Evolutionary conservation across 2,888 invertebrate species (phyloP), one percentile per base, ranked within the genome.

Genomic region (Reticulitermes lucifugus): DNA sequence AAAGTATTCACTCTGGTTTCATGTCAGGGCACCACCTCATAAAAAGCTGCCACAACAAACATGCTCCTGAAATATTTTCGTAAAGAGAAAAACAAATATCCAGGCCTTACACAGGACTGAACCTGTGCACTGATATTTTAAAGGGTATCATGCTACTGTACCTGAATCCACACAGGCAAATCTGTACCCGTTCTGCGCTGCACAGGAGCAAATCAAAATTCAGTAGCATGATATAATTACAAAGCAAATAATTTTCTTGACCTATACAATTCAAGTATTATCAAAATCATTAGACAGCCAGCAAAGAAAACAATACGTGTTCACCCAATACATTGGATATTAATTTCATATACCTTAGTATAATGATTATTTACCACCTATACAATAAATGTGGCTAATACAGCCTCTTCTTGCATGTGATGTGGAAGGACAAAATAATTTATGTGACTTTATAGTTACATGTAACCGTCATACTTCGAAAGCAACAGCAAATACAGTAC

Each of bases 151-250:
- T 77, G 77, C 77, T n/a, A 77, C 77, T 46, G 46, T 77, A 77
- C 77, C 77, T 77, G 77, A 77, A 77, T 77, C 77, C 77, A 77
- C n/a, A 22, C 77, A 25, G 43, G 43, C n/a, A 77, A 77, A 46
- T 77, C 77, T 41, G 77, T n/a, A 21, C 77, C 77, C 14, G 46
- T 46, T 77, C 46, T 51, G 77, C 51, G 77, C 77, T 77, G 77
- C 77, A 77, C 46, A 46, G 41, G 77, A 77, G 46, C 77, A 77
- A 77, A 46, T 77, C 46, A 77, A 46, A 41, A 77, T 41, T 46
- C 41, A 77, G 41, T 77, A 77, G 46, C 77, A 77, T 41, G 41
- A 73, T 73, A 73, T 29, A 41, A 73, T 65, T 25, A 65, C 65
- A 65, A 65, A 3, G 25, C 25, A 65, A 9, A 10, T 14, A 4